A percentile compares a stretch with the other conserved stretches of the same genome.
These are phyloP conservation scores for Elephantulus edwardii DNA, from an alignment of 2,113 vertebrate species.

Conservation along the genomic window DNA sequence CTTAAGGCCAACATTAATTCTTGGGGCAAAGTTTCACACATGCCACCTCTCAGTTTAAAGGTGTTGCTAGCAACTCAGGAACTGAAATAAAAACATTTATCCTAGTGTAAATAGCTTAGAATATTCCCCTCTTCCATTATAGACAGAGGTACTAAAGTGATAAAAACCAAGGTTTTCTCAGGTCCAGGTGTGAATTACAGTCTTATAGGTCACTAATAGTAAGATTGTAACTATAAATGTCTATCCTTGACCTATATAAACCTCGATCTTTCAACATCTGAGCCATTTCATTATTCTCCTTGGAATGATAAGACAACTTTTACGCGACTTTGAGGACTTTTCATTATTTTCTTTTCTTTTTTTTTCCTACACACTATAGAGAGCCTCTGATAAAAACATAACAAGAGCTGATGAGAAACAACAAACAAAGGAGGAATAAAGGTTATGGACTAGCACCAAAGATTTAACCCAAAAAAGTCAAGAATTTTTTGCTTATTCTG, in stretches of 20 bases:
- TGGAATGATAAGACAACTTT: constrained; percentile 16
- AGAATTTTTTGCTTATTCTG: constrained; percentile 25
- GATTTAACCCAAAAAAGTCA: constrained; percentile 15
- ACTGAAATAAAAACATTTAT: constrained; percentile 67
- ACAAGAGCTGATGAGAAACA: constrained; percentile 4
- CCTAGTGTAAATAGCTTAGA: constrained; percentile 16
- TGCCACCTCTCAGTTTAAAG: constrained; percentile 52
- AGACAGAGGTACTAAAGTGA: constrained; percentile 26
- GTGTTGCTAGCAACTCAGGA: constrained; percentile 49
- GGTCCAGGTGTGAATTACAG: neutral
- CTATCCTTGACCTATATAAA: constrained; percentile 29
- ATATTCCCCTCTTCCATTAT: neutral
- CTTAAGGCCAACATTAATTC: constrained; percentile 7
- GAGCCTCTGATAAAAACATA: constrained; percentile 30
- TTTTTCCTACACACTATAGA: neutral
- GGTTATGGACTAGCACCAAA: neutral
- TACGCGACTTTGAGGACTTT: constrained; percentile 24
- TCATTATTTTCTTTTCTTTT: constrained; percentile 56
- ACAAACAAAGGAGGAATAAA: constrained; percentile 38
- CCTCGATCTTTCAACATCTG: constrained; percentile 49
- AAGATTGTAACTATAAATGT: constrained; percentile 19
- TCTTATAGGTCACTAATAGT: constrained; percentile 21
- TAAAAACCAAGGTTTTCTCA: constrained; percentile 22
- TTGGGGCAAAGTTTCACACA: constrained; percentile 45
- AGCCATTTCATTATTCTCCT: constrained; percentile 47